These are phyloP conservation scores for Aleiodes testaceus DNA, from an alignment of 2,888 invertebrate genomes.

Conservation along the genomic window DNA sequence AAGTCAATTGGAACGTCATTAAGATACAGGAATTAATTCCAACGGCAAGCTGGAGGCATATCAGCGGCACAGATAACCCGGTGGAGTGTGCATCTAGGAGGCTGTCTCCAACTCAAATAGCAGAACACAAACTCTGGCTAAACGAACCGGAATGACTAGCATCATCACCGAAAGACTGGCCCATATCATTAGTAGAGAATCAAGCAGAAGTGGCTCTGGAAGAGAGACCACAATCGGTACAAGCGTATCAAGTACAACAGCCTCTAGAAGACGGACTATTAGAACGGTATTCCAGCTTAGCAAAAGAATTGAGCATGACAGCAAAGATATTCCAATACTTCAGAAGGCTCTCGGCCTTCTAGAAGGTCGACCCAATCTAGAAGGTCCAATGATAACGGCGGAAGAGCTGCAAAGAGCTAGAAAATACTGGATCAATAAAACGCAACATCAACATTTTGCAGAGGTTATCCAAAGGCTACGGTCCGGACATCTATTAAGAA, in stretches of 20 bases:
- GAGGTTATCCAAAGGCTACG: neutral
- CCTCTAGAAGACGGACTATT: neutral
- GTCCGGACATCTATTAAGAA: neutral
- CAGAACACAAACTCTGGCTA: neutral
- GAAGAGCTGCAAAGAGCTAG: too few species aligned
- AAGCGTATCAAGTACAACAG: too few species aligned
- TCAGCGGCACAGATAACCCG: conserved; percentile 47
- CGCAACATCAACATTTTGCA: conserved; percentile 14
- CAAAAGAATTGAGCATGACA: neutral
- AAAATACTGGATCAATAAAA: too few species aligned
- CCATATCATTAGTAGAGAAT: neutral
- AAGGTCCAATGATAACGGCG: conserved; percentile 11
- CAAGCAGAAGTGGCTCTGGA: too few species aligned
- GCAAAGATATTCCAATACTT: neutral
- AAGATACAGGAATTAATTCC: conserved; percentile 47
- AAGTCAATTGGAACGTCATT: conserved; percentile 42
- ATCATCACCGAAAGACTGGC: neutral
- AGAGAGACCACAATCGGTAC: too few species aligned
- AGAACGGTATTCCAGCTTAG: neutral
- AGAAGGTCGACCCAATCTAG: neutral
- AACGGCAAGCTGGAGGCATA: conserved; percentile 36
- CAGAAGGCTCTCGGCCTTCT: too few species aligned
- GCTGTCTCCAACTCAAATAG: conserved; percentile 37
- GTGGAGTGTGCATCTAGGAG: conserved; percentile 49
- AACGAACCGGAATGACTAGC: neutral